Base-by-base conservation (phyloP, 1,140 invertebrate genomes). In the Dendrolimus punctatus region DNA sequence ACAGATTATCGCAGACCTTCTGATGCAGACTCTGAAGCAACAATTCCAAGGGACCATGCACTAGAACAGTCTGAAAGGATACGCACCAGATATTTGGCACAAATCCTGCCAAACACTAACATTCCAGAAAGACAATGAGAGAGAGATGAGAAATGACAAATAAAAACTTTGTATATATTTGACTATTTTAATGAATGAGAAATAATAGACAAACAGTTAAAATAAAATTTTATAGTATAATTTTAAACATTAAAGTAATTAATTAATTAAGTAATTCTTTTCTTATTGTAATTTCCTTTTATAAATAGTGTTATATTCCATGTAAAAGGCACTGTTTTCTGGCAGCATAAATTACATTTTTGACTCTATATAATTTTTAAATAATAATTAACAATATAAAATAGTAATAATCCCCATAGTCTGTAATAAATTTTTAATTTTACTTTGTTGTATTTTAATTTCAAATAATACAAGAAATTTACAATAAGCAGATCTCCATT, bases 81-180 rank as follows among this genome's bases (percentile, higher is more conserved):
- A 57, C 76, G 82, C 38, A 76, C 67, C 51, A 62, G 77, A 65
- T 85, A 85, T 54, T 72, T 85, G 60, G 59, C 82, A 60, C 82
- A 85, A 66, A 74, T 85, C 58, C 68, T 85, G 51, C 77, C 82
- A 58, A 70, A 72, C 49, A 73, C 75, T 61, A 77, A 74, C 71
- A 71, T 73, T 70, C 70, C 74, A 54, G 76, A 80, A 43, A 73
- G 77, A 74, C 73, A 69, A 57, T 73, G n/a, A n/a, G n/a, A n/a
- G n/a, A n/a, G n/a, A 75, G 60, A 48, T 23, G 46, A 45, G 43
- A 45, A 45, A 45, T 45, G n/a, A 45, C n/a, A 9, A 45, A 23
- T 23, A 45, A 45, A n/a, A n/a, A n/a, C 23, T 9, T 45, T 51
- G 10, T 43, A 51, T 51, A 42, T 41, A 50, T 40, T 38, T 40